A percentile compares a stretch with the other conserved stretches of the same genome.
Conservation (phyloP, 2,888 invertebrate species). For the Diplolepis rosae region DNA sequence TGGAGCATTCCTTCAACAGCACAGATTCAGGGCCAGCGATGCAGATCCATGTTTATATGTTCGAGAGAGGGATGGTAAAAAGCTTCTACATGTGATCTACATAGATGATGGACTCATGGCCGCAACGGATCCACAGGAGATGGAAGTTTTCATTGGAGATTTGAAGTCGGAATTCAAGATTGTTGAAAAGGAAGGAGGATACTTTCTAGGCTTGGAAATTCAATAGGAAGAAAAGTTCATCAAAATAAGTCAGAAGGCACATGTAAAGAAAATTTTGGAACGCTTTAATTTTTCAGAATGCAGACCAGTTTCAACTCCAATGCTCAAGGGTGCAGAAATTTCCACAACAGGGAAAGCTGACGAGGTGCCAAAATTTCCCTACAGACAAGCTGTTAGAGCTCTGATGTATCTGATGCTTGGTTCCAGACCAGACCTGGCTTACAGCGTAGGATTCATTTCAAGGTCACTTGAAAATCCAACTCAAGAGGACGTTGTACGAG, state of each 20-base stretch:
- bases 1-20: slow-evolving; percentile 30
- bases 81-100: slow-evolving; percentile 34
- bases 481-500: slow-evolving; percentile 50
- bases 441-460: slow-evolving; percentile 54
- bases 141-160: slow-evolving; percentile 22
- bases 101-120: slow-evolving; percentile 41
- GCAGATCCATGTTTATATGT: slow-evolving; percentile 42
- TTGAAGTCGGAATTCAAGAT: slow-evolving; percentile 39
- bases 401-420: slow-evolving; percentile 59
- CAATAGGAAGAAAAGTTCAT: slow-evolving; percentile 32
- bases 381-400: slow-evolving; percentile 55
- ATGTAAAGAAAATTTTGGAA: slow-evolving; percentile 34
- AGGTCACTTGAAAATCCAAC: slow-evolving; percentile 50
- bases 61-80: slow-evolving; percentile 25
- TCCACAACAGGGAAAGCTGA: slow-evolving; percentile 37
- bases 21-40: slow-evolving; percentile 35
- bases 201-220: slow-evolving; percentile 41
- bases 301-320: slow-evolving; percentile 40
- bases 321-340: slow-evolving; percentile 27
- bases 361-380: slow-evolving; percentile 37
- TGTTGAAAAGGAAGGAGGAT: slow-evolving; percentile 27
- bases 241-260: slow-evolving; percentile 32
- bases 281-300: slow-evolving; percentile 35
- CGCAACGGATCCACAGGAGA: slow-evolving; percentile 17
- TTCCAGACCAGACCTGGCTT: slow-evolving; percentile 57